Evolutionary conservation across 2,888 invertebrate species (phyloP), one percentile per base, ranked within the genome.

Genomic region (Philopedon plagiatum): DNA sequence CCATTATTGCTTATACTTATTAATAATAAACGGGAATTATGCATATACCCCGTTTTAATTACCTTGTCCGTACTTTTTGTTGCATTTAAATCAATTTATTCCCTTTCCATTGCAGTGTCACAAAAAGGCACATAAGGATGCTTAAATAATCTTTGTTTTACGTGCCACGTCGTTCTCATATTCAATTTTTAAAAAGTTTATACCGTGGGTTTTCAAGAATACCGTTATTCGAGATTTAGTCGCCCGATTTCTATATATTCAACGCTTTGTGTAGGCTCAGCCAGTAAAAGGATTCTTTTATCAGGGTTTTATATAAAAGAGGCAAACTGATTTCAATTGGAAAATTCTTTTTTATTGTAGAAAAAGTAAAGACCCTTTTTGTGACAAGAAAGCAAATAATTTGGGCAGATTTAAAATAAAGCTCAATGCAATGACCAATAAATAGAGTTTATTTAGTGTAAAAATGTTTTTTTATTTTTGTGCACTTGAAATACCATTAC

Each of bases 321-420:
- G 56, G 18, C 56, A 56, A 56, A 56, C 56, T 32, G 56, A 56
- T 56, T 56, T 56, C 56, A 56, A 56, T 32, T 18, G 19, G 21
- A 15, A 18, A 32, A 34, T 56, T 34, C 34, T 56, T 56, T 51
- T 34, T 56, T 56, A 56, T 56, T 29, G 56, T 56, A 56, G 13
- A 29, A 56, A 26, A 26, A 34, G 18, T 56, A 46, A 21, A 21
- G 46, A 21, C 46, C 21, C 21, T 19, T 19, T 21, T 46, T 15
- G 41, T 46, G 46, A 21, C 19, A 9, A 21, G 15, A 21, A 46
- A 46, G 46, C 21, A 46, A 46, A 46, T 46, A 46, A 46, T 21
- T 46, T 19, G 9, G 21, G 11, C 19, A 21, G 19, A 19, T 46
- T 19, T 46, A 21, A 19, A 21, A 21, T 46, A 46, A 46, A 46